Base-by-base conservation (phyloP, 2,797 vertebrate species). In the Remorina albescens region DNA sequence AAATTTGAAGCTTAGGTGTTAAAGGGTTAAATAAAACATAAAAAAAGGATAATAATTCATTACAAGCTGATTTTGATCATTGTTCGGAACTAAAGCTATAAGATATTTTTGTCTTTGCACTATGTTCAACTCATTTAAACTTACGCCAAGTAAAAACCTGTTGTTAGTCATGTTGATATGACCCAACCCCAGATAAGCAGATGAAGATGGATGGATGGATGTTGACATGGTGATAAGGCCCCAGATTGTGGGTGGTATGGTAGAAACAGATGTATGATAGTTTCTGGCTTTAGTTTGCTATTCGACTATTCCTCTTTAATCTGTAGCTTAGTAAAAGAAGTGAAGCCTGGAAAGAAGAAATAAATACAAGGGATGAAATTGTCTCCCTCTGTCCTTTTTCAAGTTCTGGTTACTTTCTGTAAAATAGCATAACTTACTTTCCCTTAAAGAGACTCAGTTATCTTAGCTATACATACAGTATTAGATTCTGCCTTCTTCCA, bases 11-110 rank as follows among this genome's bases (percentile, higher is more conserved):
- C n/a, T n/a, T n/a, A n/a, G n/a, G n/a, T n/a, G n/a, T n/a, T n/a
- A n/a, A n/a, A 18, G 34, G 51, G 62, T 82, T 81, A 71, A 87
- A 84, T 23, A 56, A 66, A 71, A 73, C 36, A 42, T 68, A 32
- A 51, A 57, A 66, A 75, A 74, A 73, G 39, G 28, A n/a, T 72
- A 88, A 89, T 89, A 64, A 91, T 90, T 91, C 68, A 87, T 83
- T 19, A 25, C 10, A 2, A 39, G 58, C 66, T 57, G 32, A 41
- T 69, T 63, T 67, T 42, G 18, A 72, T 74, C 44, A 76, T 90
- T 79, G 73, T 69, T 81, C 71, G 59, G 49, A 67, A 60, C 47
- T 59, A 21, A 72, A 53, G 56, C 72, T 49, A 60, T 66, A 85
- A 54, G 11, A 55, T 54, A 49, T 42, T 47, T 50, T 69, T 53